A percentile compares a stretch with the other conserved stretches of the same genome.
phyloP scores from a whole-genome alignment of 2,113 vertebrate genomes.

The Tachuris rubrigastra region DNA sequence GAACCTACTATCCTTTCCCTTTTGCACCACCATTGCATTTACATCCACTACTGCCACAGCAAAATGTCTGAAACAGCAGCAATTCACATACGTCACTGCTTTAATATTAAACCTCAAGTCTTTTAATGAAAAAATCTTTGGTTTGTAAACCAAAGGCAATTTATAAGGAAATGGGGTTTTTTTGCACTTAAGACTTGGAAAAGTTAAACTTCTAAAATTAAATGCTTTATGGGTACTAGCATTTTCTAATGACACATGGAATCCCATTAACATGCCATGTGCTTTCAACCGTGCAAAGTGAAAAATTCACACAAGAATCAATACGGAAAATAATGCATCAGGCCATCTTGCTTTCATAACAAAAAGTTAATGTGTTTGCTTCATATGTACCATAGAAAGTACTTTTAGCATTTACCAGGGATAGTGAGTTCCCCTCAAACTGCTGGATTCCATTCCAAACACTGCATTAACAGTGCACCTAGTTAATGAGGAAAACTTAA shows the following conservation, averaged over 20 bases:
- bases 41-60: not conserved
- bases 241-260: not conserved
- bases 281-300: accelerated
- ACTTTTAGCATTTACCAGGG: not conserved
- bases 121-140: not conserved
- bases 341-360: not conserved
- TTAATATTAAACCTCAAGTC: not conserved
- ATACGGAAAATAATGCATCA: not conserved
- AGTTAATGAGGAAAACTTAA: not conserved
- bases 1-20: not conserved
- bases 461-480: not conserved
- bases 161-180: accelerated
- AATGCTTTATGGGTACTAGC: not conserved
- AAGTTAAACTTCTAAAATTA: not conserved
- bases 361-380: not conserved
- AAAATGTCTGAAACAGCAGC: not conserved
- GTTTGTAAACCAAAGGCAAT: not conserved
- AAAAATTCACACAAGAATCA: not conserved
- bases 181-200: not conserved
- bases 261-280: not conserved
- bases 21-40: not conserved
- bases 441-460: not conserved
- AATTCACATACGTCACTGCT: not conserved
- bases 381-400: not conserved
- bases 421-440: not conserved